Evolutionary conservation across 2,797 vertebrate species (phyloP).

Genomic region (Cynodonichthys magdalenae): DNA sequence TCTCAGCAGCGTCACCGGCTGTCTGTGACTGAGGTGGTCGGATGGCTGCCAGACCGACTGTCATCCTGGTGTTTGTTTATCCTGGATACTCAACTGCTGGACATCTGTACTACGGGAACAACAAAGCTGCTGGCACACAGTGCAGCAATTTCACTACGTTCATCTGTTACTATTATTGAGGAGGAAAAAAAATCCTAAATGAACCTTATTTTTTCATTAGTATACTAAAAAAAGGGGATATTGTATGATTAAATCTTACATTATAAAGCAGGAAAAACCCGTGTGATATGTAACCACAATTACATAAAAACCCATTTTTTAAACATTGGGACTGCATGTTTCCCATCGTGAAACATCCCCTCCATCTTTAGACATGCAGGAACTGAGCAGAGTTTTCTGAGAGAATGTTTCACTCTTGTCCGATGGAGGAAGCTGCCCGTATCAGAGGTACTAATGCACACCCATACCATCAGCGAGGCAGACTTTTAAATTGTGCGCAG

Average conservation of each 20-base stretch:
- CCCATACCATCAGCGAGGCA: no score
- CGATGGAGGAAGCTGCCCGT: no score
- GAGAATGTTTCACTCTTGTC: no score
- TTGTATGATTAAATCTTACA: constrained; percentile 6
- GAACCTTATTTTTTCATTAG: constrained; percentile 45
- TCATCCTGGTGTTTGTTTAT: constrained; percentile 75
- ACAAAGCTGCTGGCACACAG: constrained; percentile 62
- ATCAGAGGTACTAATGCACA: no score
- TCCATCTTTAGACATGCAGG: no score
- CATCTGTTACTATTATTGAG: constrained; percentile 53
- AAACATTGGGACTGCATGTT: no score
- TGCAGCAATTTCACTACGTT: constrained; percentile 40
- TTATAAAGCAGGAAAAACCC: no score
- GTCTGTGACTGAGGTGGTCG: constrained; percentile 64
- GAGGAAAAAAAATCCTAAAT: constrained; percentile 42
- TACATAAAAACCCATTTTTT: no score
- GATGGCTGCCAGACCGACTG: constrained; percentile 69
- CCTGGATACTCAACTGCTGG: constrained; percentile 63
- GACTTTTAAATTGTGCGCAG: no score
- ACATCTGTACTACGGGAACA: constrained; percentile 66
- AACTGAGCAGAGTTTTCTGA: no score
- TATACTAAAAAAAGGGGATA: constrained; percentile 33
- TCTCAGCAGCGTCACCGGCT: constrained; percentile 54
- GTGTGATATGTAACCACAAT: no score
- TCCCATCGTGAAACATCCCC: no score